These are phyloP conservation scores for Apamea crenata DNA, from an alignment of 2,888 invertebrate genomes.

Conservation along the genomic window DNA sequence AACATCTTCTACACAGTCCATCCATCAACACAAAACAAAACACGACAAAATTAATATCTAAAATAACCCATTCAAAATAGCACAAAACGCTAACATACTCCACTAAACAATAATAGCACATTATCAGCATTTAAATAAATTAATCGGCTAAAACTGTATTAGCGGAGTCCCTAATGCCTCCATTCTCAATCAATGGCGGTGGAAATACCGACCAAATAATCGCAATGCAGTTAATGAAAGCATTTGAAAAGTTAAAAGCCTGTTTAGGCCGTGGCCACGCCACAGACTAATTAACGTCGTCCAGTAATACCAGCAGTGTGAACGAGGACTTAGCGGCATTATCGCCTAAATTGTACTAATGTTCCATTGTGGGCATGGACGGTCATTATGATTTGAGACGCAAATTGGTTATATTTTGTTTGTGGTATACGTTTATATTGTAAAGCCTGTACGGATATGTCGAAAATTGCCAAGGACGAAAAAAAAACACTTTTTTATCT, in stretches of 20 bases:
- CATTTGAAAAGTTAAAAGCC: constrained; percentile 90
- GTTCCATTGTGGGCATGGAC: constrained; percentile 82
- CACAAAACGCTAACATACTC: constrained; percentile 38
- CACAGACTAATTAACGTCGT: constrained; percentile 85
- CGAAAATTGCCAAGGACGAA: neutral
- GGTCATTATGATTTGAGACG: constrained; percentile 78
- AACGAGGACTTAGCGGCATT: constrained; percentile 87
- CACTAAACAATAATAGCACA: constrained; percentile 39
- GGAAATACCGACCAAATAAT: constrained; percentile 81
- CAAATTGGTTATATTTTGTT: constrained; percentile 65
- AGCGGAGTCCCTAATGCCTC: constrained; percentile 72
- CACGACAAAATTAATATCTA: neutral
- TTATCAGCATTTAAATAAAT: constrained; percentile 73
- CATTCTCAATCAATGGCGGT: constrained; percentile 81
- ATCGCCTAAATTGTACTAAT: constrained; percentile 89
- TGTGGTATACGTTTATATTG: constrained; percentile 25
- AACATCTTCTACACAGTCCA: neutral
- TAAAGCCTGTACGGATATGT: too few relatives aligned
- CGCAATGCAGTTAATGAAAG: constrained; percentile 84
- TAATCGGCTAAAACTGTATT: constrained; percentile 71
- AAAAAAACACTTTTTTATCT: too few relatives aligned
- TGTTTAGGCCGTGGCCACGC: constrained; percentile 80
- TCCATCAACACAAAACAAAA: neutral
- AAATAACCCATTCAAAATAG: constrained; percentile 26
- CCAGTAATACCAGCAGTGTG: constrained; percentile 82